phyloP scores from a whole-genome alignment of 2,113 vertebrate genomes.

The Lasiurus cinereus region DNA sequence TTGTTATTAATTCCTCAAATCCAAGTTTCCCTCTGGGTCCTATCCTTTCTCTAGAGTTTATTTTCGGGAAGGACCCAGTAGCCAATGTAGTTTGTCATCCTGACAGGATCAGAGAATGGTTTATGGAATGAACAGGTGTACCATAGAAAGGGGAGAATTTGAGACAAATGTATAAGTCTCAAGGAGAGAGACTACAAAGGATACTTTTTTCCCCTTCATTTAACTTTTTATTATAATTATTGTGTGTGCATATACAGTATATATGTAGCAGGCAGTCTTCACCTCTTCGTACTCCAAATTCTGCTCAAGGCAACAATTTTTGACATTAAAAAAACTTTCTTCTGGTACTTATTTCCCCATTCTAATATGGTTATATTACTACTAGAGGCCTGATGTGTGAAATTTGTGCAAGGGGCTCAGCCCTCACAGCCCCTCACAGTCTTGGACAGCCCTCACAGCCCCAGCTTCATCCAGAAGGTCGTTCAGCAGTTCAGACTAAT shows the following conservation, averaged over 20 bases:
- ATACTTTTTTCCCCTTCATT: not conserved
- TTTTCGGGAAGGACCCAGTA: slow-evolving; percentile 69
- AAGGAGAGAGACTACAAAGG: not conserved
- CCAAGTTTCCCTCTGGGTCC: slow-evolving; percentile 37
- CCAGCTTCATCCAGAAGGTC: too few species aligned
- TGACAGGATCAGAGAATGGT: slow-evolving; percentile 70
- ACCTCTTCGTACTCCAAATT: not conserved
- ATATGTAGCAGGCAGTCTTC: not conserved
- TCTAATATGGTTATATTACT: not conserved
- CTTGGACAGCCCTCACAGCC: too few species aligned
- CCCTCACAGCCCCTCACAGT: too few species aligned
- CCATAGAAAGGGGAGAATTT: not conserved
- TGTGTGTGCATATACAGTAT: not conserved
- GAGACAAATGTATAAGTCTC: slow-evolving; percentile 25
- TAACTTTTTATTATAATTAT: slow-evolving; percentile 30
- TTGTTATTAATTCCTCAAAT: slow-evolving; percentile 41
- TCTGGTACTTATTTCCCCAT: not conserved
- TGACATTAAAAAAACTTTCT: not conserved
- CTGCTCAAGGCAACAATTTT: not conserved
- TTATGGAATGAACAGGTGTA: slow-evolving; percentile 66
- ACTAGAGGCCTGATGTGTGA: too few species aligned
- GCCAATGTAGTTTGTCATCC: slow-evolving; percentile 70
- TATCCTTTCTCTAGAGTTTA: slow-evolving; percentile 66
- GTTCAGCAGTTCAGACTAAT: too few species aligned
- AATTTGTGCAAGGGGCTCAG: too few species aligned